Evolutionary conservation across 2,888 invertebrate genomes (phyloP).

Genomic region (Sinopyrophorus schimmeli): DNA sequence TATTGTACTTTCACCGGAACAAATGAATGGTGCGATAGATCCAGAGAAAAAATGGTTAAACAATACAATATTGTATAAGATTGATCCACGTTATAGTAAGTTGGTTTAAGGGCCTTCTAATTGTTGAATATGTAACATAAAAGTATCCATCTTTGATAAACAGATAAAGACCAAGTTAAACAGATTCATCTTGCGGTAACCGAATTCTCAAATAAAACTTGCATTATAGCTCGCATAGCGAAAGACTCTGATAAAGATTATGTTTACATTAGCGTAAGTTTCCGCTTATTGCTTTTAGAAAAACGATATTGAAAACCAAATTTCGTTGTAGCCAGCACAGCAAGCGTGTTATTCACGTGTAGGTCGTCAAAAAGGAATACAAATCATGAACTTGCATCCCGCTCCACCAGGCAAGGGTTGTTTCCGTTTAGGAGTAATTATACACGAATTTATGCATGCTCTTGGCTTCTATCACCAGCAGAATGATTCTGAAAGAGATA

Average conservation of each 20-base stretch:
- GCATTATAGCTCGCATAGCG: conserved; percentile 3
- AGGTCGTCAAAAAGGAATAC: conserved; percentile 7
- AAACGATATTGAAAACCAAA: conserved; percentile 4
- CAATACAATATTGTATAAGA: conserved; percentile 11
- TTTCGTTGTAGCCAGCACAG: conserved; percentile 8
- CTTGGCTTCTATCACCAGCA: conserved; percentile 85
- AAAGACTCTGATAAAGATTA: conserved; percentile 5
- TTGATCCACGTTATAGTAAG: conserved; percentile 16
- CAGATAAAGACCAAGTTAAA: not conserved
- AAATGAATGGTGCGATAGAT: conserved; percentile 25
- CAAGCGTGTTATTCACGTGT: conserved; percentile 19
- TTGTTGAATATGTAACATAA: no score
- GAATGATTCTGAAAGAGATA: conserved; percentile 75
- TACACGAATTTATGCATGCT: conserved; percentile 80
- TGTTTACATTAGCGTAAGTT: conserved; percentile 18
- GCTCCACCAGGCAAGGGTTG: conserved; percentile 48
- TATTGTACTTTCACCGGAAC: conserved; percentile 21
- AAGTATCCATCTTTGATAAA: no score
- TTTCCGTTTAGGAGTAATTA: conserved; percentile 65
- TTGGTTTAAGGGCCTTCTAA: no score
- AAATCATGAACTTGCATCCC: conserved; percentile 13
- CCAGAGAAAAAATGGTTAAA: conserved; percentile 19
- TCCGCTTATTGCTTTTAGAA: no score
- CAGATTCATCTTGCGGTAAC: not conserved
- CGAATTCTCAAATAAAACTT: conserved; percentile 8